Percentiles rank a stretch among this genome's conserved stretches.
Conservation (phyloP, 2,797 vertebrate genomes). For the Perodicticus potto region DNA sequence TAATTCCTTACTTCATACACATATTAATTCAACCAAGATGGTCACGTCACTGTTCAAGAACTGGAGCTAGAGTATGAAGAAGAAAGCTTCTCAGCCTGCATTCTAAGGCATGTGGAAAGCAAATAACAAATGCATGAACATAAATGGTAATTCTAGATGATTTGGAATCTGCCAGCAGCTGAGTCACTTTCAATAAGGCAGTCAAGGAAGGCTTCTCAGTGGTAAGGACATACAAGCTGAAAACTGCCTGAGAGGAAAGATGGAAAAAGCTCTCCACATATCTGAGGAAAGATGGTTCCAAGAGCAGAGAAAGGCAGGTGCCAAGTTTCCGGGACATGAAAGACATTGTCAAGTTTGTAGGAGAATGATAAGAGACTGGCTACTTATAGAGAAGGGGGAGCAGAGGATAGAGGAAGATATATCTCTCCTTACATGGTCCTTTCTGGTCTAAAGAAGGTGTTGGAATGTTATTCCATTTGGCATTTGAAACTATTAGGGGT, state of each 20-base stretch:
- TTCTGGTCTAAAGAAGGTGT: neutral
- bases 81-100: neutral
- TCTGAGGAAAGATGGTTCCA: neutral
- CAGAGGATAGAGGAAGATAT: neutral
- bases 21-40: neutral
- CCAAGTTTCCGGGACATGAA: neutral
- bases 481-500: neutral
- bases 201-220: neutral
- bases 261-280: neutral
- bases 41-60: neutral
- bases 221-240: neutral
- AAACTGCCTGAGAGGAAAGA: neutral
- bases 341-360: neutral
- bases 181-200: neutral
- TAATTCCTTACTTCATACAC: neutral
- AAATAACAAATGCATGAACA: neutral
- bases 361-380: neutral
- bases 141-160: neutral
- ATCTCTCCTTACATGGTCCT: neutral
- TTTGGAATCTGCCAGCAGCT: neutral
- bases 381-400: too few relatives aligned
- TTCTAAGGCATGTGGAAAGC: neutral
- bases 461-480: neutral
- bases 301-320: rapidly evolving
- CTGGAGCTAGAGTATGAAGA: neutral